phyloP scores from a whole-genome alignment of 2,797 vertebrate genomes.

The Echiichthys vipera region DNA sequence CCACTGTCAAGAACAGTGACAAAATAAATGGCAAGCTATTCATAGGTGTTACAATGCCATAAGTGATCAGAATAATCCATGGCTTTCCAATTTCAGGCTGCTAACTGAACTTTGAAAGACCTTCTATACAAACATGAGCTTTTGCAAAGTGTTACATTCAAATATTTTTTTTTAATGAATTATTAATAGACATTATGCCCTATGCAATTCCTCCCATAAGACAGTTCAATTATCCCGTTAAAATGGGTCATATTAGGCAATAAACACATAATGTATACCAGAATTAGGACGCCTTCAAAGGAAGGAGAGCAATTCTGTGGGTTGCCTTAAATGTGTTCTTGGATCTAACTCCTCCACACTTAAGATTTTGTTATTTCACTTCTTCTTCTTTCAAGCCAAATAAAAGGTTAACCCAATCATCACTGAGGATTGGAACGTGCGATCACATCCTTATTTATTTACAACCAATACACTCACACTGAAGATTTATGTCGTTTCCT shows the following conservation, averaged over 20 bases:
- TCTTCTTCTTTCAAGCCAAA: neutral
- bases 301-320: slow-evolving; percentile 15
- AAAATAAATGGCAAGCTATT: slow-evolving; percentile 14
- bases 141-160: slow-evolving; percentile 9
- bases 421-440: neutral
- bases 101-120: slow-evolving; percentile 29
- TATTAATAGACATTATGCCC: slow-evolving; percentile 34
- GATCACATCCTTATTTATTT: slow-evolving; percentile 7
- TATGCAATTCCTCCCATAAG: slow-evolving; percentile 43
- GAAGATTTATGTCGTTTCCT: neutral
- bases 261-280: slow-evolving; percentile 47
- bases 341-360: slow-evolving; percentile 7
- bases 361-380: slow-evolving; percentile 8
- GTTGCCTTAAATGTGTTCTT: neutral
- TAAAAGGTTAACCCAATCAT: slow-evolving; percentile 4
- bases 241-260: slow-evolving; percentile 48
- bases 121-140: slow-evolving; percentile 6
- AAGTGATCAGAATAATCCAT: slow-evolving; percentile 24
- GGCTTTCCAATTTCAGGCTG: slow-evolving; percentile 26
- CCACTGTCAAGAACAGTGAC: slow-evolving; percentile 12
- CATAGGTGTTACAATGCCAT: slow-evolving; percentile 21
- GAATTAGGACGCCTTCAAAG: slow-evolving; percentile 26
- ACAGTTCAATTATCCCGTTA: slow-evolving; percentile 42
- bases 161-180: slow-evolving; percentile 24
- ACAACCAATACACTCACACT: neutral